Conservation (phyloP, 2,888 invertebrate species). For the Drosophila lacicola region DNA sequence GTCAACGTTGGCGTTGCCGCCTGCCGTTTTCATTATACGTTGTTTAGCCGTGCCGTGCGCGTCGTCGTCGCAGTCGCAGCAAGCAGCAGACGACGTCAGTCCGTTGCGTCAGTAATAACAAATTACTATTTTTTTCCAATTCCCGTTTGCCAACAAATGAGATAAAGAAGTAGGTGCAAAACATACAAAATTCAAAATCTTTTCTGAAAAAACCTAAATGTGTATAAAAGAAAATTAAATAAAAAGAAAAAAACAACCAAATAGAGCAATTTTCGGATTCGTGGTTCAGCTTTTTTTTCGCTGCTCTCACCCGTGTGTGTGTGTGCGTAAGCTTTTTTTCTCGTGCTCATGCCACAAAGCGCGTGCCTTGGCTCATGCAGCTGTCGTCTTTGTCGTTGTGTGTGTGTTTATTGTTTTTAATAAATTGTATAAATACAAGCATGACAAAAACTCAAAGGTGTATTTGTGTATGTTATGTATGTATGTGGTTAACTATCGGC, state of each 20-base stretch:
- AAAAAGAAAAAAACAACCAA: conserved; percentile 21
- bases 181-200: conserved; percentile 12
- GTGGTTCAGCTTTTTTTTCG: conserved; percentile 27
- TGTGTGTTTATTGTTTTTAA: conserved; percentile 50
- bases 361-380: conserved; percentile 58
- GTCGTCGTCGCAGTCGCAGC: conserved; percentile 69
- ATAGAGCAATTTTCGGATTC: conserved; percentile 34
- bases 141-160: conserved; percentile 30
- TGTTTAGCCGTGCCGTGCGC: conserved; percentile 74
- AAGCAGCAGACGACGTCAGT: conserved; percentile 72
- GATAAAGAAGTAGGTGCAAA: conserved; percentile 57
- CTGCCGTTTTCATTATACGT: conserved; percentile 63
- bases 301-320: conserved; percentile 20
- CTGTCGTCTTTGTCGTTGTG: conserved; percentile 35
- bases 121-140: conserved; percentile 33
- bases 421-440: conserved; percentile 37
- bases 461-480: conserved; percentile 5
- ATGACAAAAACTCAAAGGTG: conserved; percentile 18
- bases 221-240: not conserved
- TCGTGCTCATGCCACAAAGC: conserved; percentile 47
- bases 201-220: not conserved
- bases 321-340: conserved; percentile 46
- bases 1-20: conserved; percentile 58
- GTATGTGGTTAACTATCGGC: conserved; percentile 26
- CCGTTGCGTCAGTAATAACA: conserved; percentile 70